phyloP scores from a whole-genome alignment of 2,888 invertebrate species.

The Tetragonula carbonaria region DNA sequence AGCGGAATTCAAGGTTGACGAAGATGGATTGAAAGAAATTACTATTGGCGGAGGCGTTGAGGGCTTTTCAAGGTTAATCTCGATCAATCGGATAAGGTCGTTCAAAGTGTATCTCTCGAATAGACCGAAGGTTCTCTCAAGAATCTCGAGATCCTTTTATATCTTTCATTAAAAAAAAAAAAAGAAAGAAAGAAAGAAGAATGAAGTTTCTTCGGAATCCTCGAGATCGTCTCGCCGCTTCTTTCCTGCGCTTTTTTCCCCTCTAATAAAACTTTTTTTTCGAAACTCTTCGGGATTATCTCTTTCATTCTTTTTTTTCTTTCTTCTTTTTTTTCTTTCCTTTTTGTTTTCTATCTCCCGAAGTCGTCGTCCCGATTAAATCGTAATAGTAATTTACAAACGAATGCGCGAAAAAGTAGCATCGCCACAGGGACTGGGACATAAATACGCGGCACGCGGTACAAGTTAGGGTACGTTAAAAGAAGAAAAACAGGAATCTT shows the following conservation, averaged over 20 bases:
- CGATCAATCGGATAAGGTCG: background rate
- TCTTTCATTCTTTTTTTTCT: background rate
- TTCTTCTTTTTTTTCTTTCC: background rate
- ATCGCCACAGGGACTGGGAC: conserved; percentile 2
- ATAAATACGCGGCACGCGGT: conserved; percentile 46
- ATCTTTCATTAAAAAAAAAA: background rate
- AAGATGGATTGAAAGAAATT: background rate
- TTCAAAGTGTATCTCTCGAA: background rate
- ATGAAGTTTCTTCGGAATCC: background rate
- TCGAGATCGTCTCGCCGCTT: background rate
- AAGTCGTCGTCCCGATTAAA: conserved; percentile 13
- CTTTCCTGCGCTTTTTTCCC: background rate
- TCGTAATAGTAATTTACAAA: conserved; percentile 30
- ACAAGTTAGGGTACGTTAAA: conserved; percentile 39
- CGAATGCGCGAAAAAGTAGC: conserved; percentile 30
- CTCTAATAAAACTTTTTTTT: background rate
- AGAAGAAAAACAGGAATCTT: conserved; percentile 58
- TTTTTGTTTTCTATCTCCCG: background rate
- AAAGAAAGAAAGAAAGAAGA: too few relatives aligned
- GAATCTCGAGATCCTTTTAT: background rate
- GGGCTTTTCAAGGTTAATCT: background rate
- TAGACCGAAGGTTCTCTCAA: background rate
- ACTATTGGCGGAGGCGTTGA: conserved; percentile 17
- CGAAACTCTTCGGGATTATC: background rate
- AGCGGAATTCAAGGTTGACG: background rate